Evolutionary conservation across 1,140 invertebrate genomes (phyloP).

Genomic region (Plectus sambesii): DNA sequence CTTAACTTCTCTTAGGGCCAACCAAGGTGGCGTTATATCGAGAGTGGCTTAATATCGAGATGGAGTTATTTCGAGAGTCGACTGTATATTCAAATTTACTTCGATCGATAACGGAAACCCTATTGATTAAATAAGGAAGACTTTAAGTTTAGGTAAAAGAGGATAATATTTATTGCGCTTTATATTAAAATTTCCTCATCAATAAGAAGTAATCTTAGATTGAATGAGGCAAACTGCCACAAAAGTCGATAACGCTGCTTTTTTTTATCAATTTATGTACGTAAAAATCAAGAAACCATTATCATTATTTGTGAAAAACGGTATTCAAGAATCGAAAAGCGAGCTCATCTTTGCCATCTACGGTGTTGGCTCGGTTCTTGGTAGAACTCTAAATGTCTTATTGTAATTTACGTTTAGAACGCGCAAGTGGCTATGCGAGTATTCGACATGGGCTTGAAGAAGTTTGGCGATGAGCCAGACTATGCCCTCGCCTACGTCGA

Average conservation of each 20-base stretch:
- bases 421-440: conserved; percentile 95
- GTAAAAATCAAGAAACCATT: too few relatives aligned
- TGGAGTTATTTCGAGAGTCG: too few relatives aligned
- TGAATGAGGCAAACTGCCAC: too few relatives aligned
- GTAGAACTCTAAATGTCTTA: neutral
- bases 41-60: too few relatives aligned
- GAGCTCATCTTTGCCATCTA: too few relatives aligned
- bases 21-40: too few relatives aligned
- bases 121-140: conserved; percentile 6
- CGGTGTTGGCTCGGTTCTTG: too few relatives aligned
- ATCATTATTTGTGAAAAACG: too few relatives aligned
- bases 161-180: conserved; percentile 1
- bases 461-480: conserved; percentile 81
- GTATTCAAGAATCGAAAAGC: too few relatives aligned
- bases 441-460: conserved; percentile 93
- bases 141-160: conserved; percentile 4
- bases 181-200: neutral
- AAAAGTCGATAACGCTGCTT: neutral
- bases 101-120: neutral
- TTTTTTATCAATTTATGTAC: too few relatives aligned
- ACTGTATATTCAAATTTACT: neutral
- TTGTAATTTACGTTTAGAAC: conserved; percentile 54
- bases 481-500: conserved; percentile 92
- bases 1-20: too few relatives aligned
- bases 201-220: too few relatives aligned